A percentile compares a stretch with the other conserved stretches of the same genome.
Conservation (phyloP, 1,140 invertebrate genomes). For the Drosophila busckii region DNA sequence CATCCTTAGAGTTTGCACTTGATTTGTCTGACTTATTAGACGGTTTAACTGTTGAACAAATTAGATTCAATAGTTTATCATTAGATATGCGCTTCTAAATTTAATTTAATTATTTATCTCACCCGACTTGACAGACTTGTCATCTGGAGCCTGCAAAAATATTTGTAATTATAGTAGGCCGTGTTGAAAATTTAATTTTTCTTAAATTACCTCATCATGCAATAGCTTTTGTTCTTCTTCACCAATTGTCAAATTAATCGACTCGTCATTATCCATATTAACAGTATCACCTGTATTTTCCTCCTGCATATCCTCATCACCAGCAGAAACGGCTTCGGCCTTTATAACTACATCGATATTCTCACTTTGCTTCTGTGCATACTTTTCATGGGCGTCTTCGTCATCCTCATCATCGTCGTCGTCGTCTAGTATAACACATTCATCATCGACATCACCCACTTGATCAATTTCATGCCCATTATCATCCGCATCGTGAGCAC, state of each 20-base stretch:
- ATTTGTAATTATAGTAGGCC: conserved; percentile 7
- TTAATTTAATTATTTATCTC: too few species aligned
- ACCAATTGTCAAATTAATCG: conserved; percentile 88
- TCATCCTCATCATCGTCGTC: conserved; percentile 63
- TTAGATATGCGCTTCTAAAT: too few species aligned
- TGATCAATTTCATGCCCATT: conserved; percentile 79
- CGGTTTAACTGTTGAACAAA: conserved; percentile 62
- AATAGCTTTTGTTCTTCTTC: conserved; percentile 89
- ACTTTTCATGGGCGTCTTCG: conserved; percentile 33
- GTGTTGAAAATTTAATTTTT: neutral
- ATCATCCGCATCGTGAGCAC: conserved; percentile 68
- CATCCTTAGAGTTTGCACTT: conserved; percentile 37
- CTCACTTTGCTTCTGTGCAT: conserved; percentile 32
- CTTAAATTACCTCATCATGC: conserved; percentile 82
- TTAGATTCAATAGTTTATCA: too few species aligned
- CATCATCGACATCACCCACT: conserved; percentile 75
- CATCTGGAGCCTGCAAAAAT: conserved; percentile 62
- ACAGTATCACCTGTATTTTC: conserved; percentile 60
- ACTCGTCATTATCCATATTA: conserved; percentile 84
- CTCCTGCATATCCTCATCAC: conserved; percentile 43
- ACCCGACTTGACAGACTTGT: conserved; percentile 74
- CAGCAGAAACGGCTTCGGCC: conserved; percentile 21
- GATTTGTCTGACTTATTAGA: conserved; percentile 53
- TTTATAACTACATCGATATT: conserved; percentile 23
- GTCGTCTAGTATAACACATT: conserved; percentile 61